phyloP scores from a whole-genome alignment of 2,888 invertebrate genomes.

The Cremastinae sp. region DNA sequence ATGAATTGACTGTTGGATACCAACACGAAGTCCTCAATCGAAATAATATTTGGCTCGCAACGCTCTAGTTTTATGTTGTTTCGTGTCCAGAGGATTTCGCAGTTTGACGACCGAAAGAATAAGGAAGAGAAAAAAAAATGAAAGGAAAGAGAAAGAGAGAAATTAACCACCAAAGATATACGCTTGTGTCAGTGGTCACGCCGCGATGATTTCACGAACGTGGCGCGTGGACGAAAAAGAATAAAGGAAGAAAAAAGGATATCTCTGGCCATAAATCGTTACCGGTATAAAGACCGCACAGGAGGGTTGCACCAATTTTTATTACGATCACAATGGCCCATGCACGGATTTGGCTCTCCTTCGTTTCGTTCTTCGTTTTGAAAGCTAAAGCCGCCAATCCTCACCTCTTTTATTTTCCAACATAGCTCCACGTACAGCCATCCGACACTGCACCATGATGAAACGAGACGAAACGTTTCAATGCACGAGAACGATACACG shows the following conservation, averaged over 20 bases:
- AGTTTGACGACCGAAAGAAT: constrained; percentile 1
- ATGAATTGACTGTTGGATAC: too few species aligned
- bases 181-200: constrained; percentile 39
- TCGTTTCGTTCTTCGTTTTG: constrained; percentile 43
- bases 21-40: too few species aligned
- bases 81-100: neutral
- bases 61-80: constrained; percentile 2
- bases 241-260: constrained; percentile 34
- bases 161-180: constrained; percentile 45
- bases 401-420: constrained; percentile 42
- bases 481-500: constrained; percentile 6
- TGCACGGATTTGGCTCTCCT: constrained; percentile 42
- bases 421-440: constrained; percentile 52
- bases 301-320: constrained; percentile 52
- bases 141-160: constrained; percentile 11
- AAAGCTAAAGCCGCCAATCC: constrained; percentile 38
- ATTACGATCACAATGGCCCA: constrained; percentile 41
- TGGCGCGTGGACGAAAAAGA: constrained; percentile 5
- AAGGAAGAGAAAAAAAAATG: neutral
- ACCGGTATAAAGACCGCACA: constrained; percentile 25
- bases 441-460: constrained; percentile 45
- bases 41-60: too few species aligned
- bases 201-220: constrained; percentile 50
- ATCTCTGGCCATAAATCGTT: constrained; percentile 31
- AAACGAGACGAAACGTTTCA: constrained; percentile 40